These are phyloP conservation scores for Macroteleia sp. DNA, from an alignment of 2,888 invertebrate genomes.

Conservation along the genomic window DNA sequence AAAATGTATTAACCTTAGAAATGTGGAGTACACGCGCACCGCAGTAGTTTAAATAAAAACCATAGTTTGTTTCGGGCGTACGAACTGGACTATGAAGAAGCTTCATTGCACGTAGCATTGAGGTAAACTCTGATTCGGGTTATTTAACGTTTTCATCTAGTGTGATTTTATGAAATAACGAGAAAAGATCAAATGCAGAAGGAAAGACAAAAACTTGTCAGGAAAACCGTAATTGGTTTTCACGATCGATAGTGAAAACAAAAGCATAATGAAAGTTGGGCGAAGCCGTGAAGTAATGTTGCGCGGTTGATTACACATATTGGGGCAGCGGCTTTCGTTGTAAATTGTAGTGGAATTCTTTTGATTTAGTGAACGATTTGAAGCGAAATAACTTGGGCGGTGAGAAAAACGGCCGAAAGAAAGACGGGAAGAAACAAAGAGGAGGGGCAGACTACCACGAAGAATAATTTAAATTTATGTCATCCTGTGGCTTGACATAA, in stretches of 20 bases:
- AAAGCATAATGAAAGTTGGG: too few species aligned
- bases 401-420: slow-evolving; percentile 32
- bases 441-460: slow-evolving; percentile 17
- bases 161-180: slow-evolving; percentile 51
- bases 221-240: too few species aligned
- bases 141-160: slow-evolving; percentile 47
- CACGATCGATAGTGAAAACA: too few species aligned
- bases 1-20: slow-evolving; percentile 17
- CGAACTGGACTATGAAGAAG: slow-evolving; percentile 2
- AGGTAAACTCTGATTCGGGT: slow-evolving; percentile 42
- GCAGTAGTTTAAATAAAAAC: slow-evolving; percentile 23
- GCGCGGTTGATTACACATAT: too few species aligned
- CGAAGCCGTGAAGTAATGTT: too few species aligned
- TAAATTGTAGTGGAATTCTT: slow-evolving; percentile 51
- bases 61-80: slow-evolving; percentile 16
- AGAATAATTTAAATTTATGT: slow-evolving; percentile 71
- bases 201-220: too few species aligned
- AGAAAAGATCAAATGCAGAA: too few species aligned
- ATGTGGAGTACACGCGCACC: neutral
- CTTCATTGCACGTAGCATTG: slow-evolving; percentile 12
- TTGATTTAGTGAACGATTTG: slow-evolving; percentile 61
- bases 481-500: slow-evolving; percentile 59
- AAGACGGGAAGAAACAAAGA: slow-evolving; percentile 24
- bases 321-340: slow-evolving; percentile 44
- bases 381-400: slow-evolving; percentile 50